A percentile compares a stretch with the other conserved stretches of the same genome.
These are phyloP conservation scores for Hyperoplus immaculatus DNA, from an alignment of 2,797 vertebrate species.

Conservation along the genomic window DNA sequence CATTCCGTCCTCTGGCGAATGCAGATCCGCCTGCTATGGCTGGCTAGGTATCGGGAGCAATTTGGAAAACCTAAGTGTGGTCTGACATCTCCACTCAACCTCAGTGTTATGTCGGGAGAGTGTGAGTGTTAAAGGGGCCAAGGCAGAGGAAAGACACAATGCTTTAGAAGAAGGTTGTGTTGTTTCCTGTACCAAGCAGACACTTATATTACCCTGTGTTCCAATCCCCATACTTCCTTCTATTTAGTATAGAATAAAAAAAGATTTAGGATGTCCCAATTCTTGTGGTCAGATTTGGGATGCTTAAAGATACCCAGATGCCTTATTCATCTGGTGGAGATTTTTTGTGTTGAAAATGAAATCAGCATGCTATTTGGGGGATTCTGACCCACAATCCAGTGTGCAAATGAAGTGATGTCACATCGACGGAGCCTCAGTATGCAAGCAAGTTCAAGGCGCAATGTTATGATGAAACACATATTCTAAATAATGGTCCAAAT, in stretches of 20 bases:
- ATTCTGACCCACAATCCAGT: too few relatives aligned
- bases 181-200: background rate
- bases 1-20: conserved; percentile 50
- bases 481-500: too few relatives aligned
- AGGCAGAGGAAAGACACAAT: conserved; percentile 20
- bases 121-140: background rate
- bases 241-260: too few relatives aligned
- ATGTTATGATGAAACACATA: too few relatives aligned
- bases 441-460: too few relatives aligned
- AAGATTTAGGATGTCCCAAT: too few relatives aligned
- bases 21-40: conserved; percentile 43
- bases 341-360: too few relatives aligned
- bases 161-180: background rate
- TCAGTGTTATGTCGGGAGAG: conserved; percentile 19
- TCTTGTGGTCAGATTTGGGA: too few relatives aligned
- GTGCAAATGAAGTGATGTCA: too few relatives aligned
- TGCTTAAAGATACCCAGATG: background rate
- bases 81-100: conserved; percentile 47
- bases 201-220: conserved; percentile 2
- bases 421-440: too few relatives aligned
- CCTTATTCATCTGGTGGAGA: background rate
- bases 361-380: too few relatives aligned
- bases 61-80: conserved; percentile 52
- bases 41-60: conserved; percentile 64
- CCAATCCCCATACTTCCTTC: background rate